Conservation (phyloP, 2,797 vertebrate genomes). For the Falco naumanni region DNA sequence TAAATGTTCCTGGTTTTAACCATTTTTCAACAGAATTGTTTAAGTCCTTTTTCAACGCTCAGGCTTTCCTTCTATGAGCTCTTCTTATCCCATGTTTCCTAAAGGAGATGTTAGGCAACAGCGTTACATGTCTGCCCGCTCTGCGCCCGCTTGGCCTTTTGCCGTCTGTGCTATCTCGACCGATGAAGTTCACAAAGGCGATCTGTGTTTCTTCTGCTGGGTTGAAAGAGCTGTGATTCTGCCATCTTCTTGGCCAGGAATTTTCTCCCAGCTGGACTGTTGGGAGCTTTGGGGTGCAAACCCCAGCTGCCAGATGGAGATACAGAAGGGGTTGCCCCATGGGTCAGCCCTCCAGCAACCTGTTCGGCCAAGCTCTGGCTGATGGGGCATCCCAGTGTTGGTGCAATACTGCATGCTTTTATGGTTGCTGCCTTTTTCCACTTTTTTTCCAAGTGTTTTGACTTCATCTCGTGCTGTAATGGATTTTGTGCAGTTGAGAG, state of each 20-base stretch:
- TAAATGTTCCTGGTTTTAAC: background rate
- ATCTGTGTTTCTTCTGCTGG: background rate
- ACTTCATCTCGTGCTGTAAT: background rate
- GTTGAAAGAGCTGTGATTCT: background rate
- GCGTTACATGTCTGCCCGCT: rapidly evolving
- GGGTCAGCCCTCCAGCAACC: background rate
- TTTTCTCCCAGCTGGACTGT: background rate
- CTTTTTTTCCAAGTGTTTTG: background rate
- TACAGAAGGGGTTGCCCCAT: background rate
- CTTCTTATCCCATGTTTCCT: background rate
- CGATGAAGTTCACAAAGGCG: background rate
- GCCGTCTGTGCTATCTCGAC: rapidly evolving
- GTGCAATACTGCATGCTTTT: background rate
- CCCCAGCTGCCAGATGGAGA: background rate
- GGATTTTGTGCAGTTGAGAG: background rate
- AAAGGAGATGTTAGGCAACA: background rate
- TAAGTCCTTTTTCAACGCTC: background rate
- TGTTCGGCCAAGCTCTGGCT: background rate
- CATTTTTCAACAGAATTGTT: background rate
- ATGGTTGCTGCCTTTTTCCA: background rate
- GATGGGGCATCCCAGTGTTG: background rate
- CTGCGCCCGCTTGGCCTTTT: background rate
- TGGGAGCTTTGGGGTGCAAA: background rate
- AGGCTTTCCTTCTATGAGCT: background rate
- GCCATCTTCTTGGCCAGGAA: background rate